Evolutionary conservation across 2,888 invertebrate species (phyloP).

Genomic region (Hydroisotoma schaefferi): DNA sequence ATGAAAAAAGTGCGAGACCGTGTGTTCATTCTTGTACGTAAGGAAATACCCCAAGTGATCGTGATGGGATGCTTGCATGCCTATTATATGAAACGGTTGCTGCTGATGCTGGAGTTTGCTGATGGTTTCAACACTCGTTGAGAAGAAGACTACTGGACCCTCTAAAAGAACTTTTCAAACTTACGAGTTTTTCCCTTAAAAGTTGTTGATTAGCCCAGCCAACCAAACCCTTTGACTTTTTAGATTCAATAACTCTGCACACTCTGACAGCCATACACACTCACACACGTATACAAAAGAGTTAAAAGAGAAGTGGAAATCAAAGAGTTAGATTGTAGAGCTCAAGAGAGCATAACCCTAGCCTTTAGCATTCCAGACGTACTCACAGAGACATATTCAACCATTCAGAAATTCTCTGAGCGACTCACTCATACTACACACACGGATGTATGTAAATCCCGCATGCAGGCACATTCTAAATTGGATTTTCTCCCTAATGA

Average conservation of each 20-base stretch:
- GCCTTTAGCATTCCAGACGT: no score
- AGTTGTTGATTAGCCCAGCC: constrained; percentile 15
- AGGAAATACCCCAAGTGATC: constrained; percentile 9
- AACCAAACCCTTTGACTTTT: constrained; percentile 16
- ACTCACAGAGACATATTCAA: no score
- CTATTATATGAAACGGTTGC: no score
- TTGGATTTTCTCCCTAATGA: constrained; percentile 14
- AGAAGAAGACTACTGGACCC: background rate
- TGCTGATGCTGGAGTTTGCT: background rate
- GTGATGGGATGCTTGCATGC: no score
- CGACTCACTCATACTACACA: background rate
- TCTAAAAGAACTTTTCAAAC: constrained; percentile 10
- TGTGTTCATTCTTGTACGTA: no score
- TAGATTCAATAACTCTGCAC: constrained; percentile 14
- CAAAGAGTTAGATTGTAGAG: constrained; percentile 7
- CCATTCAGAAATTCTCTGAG: constrained; percentile 4
- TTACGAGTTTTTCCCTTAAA: constrained; percentile 11
- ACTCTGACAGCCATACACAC: no score
- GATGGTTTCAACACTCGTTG: background rate
- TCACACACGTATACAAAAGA: no score
- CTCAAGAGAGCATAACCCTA: no score
- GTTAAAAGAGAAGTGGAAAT: background rate
- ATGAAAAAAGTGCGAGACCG: background rate
- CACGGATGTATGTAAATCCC: background rate
- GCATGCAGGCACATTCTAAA: constrained; percentile 4